Evolutionary conservation across 2,797 vertebrate species (phyloP).

Genomic region (Propithecus perrieri): DNA sequence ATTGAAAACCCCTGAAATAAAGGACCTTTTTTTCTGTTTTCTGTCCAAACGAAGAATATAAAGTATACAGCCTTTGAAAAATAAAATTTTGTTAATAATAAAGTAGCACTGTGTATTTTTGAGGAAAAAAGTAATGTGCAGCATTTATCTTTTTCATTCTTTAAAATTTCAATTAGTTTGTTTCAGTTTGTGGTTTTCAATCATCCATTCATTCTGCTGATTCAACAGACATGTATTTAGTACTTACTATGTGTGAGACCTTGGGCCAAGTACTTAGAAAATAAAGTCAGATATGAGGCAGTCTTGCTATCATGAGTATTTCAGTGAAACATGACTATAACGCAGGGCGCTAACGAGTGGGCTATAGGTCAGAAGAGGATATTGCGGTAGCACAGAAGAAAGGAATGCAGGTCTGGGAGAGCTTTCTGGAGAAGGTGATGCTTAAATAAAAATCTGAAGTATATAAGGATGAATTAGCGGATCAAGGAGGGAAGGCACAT

Average conservation of each 20-base stretch:
- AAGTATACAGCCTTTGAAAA: background rate
- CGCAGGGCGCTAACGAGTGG: background rate
- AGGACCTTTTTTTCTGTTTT: background rate
- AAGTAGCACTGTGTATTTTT: background rate
- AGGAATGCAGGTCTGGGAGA: background rate
- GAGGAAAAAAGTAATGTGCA: background rate
- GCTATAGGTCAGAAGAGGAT: background rate
- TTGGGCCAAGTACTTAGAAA: background rate
- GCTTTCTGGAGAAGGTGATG: background rate
- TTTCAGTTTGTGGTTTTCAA: background rate
- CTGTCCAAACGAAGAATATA: background rate
- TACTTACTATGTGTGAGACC: background rate
- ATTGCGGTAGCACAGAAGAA: too few relatives aligned
- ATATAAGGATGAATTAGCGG: background rate
- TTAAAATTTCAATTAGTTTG: background rate
- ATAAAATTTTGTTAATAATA: background rate
- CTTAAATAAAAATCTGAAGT: background rate
- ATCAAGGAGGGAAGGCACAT: background rate
- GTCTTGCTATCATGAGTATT: background rate
- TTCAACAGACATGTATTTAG: background rate
- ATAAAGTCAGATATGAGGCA: background rate
- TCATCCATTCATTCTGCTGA: background rate
- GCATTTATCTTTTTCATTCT: background rate
- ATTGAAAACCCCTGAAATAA: background rate
- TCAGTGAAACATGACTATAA: background rate